phyloP scores from a whole-genome alignment of 1,140 invertebrate genomes.

The Ips typographus region DNA sequence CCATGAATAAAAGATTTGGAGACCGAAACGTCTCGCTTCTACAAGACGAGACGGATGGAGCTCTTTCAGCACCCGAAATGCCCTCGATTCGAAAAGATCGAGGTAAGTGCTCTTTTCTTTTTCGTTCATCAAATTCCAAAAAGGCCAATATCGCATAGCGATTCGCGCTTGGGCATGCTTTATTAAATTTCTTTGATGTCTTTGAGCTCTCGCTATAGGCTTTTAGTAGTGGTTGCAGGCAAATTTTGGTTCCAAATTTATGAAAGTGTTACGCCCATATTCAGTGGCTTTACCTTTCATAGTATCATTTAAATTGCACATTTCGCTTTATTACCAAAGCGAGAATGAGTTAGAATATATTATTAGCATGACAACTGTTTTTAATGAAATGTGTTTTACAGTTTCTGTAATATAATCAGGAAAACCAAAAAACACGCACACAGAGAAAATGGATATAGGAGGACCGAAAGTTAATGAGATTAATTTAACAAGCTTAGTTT shows the following conservation, averaged over 20 bases:
- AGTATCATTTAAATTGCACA: too few relatives aligned
- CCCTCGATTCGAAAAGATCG: slow-evolving; percentile 66
- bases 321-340: too few relatives aligned
- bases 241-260: not conserved
- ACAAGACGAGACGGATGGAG: slow-evolving; percentile 79
- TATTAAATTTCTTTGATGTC: slow-evolving; percentile 15
- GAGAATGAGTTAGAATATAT: too few relatives aligned
- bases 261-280: too few relatives aligned
- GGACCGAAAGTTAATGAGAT: too few relatives aligned
- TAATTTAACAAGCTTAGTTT: too few relatives aligned
- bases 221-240: slow-evolving; percentile 1
- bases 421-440: too few relatives aligned
- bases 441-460: too few relatives aligned
- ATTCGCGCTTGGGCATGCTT: slow-evolving; percentile 3
- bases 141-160: slow-evolving; percentile 6
- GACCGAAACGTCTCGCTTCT: slow-evolving; percentile 57
- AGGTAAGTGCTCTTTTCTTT: slow-evolving; percentile 43
- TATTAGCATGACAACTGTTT: too few relatives aligned
- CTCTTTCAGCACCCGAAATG: slow-evolving; percentile 78
- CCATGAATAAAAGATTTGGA: slow-evolving; percentile 54
- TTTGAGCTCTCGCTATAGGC: slow-evolving; percentile 1
- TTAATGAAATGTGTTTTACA: too few relatives aligned
- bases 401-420: too few relatives aligned
- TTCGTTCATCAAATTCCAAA: not conserved
- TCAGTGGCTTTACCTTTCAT: too few relatives aligned